Conservation (phyloP, 2,888 invertebrate genomes). For the Zeuzera pyrina region DNA sequence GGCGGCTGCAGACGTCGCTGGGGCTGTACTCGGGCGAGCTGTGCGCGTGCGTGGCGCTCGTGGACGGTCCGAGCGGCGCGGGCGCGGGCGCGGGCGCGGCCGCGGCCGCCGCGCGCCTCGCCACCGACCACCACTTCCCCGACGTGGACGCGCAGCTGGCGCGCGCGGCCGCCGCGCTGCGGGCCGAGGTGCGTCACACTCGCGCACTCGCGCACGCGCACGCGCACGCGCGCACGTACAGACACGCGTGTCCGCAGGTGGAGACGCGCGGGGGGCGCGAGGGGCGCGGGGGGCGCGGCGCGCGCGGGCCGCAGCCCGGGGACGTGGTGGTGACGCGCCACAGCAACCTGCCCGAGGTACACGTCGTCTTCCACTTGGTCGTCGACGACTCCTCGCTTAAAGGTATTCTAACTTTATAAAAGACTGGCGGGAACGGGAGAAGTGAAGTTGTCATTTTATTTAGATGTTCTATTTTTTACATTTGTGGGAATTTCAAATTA, state of each 20-base stretch:
- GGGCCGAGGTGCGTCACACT: conserved; percentile 78
- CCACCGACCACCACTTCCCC: conserved; percentile 95
- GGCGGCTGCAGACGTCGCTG: conserved; percentile 92
- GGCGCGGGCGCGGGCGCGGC: conserved; percentile 48
- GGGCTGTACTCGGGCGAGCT: conserved; percentile 94
- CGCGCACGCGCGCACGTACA: too few relatives aligned
- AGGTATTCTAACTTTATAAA: too few relatives aligned
- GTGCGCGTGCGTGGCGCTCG: conserved; percentile 88
- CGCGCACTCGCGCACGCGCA: conserved; percentile 86
- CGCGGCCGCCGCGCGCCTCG: conserved; percentile 20
- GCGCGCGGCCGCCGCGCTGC: conserved; percentile 73
- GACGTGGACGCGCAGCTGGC: conserved; percentile 91
- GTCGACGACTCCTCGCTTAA: conserved; percentile 83
- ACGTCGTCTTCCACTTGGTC: conserved; percentile 96
- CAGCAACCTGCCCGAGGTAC: conserved; percentile 94
- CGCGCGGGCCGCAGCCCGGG: conserved; percentile 81
- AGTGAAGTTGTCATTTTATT: too few relatives aligned
- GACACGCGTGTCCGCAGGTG: too few relatives aligned
- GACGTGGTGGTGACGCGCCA: conserved; percentile 91
- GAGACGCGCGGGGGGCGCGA: conserved; percentile 75
- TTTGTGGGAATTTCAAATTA: too few relatives aligned
- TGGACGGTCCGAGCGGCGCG: conserved; percentile 56
- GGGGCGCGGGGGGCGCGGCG: conserved; percentile 85
- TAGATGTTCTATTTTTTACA: too few relatives aligned
- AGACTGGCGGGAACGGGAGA: too few relatives aligned